Base-by-base conservation (phyloP, 2,113 vertebrate species). In the Meleagris gallopavo region DNA sequence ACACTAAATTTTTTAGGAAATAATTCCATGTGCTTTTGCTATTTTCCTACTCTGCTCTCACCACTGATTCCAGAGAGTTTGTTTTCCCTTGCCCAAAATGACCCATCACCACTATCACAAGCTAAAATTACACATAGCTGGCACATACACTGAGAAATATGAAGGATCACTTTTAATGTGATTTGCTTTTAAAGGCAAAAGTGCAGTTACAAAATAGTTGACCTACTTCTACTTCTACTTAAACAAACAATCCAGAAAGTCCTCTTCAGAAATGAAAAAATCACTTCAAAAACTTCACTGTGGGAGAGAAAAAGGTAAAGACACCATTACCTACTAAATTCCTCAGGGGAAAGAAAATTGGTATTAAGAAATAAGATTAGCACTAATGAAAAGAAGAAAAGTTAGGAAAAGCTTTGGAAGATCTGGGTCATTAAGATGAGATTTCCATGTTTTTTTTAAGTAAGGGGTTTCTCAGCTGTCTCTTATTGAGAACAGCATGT, bases 121-220 rank as follows among this genome's bases (percentile, higher is more conserved):
- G 57, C 69, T 94, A 95, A 97, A 94, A 93, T 95, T 93, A 91
- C 91, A 78, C 82, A 83, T 15, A 75, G 57, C 83, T 93, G 89
- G 88, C 89, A 88, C 72, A 64, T 52, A 54, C 43, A 52, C 72
- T 88, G 65, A 90, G 82, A 94, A 96, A 91, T 65, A 86, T 4
- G 52, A 88, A 91, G 58, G 94, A 91, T 58, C 58, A 48, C 74
- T 93, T 95, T 86, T 38, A 69, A 91, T 81, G 61, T 65, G 16
- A 91, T 95, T 95, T 95, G 74, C 66, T 93, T 94, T 94, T 89
- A 89, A 83, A 86, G 79, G 70, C 79, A 91, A 95, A 95, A 54
- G 65, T 89, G 83, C 57, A 94, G 46, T 78, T 86, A 88, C 72
- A 88, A 88, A 91, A 88, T 18, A 0, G 76, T 43, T 88, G 94